phyloP scores from a whole-genome alignment of 2,888 invertebrate genomes.

The Thereva nobilitata region DNA sequence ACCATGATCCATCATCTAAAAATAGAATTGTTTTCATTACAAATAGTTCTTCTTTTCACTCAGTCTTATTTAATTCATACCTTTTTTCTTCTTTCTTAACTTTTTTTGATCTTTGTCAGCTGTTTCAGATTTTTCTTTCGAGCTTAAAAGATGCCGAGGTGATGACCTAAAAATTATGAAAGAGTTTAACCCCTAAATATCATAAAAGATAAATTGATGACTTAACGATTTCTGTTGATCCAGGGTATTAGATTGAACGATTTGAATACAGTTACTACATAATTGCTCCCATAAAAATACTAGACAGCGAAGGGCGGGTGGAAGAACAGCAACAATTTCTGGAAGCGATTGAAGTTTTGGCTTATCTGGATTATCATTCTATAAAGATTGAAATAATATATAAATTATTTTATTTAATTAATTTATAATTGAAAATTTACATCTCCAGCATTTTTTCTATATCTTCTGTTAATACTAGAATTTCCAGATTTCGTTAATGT shows the following conservation, averaged over 20 bases:
- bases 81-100: slow-evolving; percentile 54
- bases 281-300: slow-evolving; percentile 91
- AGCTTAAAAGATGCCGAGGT: slow-evolving; percentile 38
- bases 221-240: slow-evolving; percentile 50
- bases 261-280: slow-evolving; percentile 68
- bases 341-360: slow-evolving; percentile 56
- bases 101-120: slow-evolving; percentile 53
- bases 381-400: neutral
- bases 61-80: slow-evolving; percentile 22
- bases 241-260: slow-evolving; percentile 58
- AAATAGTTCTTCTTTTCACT: too few species aligned
- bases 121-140: slow-evolving; percentile 44
- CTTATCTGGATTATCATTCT: slow-evolving; percentile 45
- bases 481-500: slow-evolving; percentile 76
- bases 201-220: neutral
- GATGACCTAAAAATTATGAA: slow-evolving; percentile 28
- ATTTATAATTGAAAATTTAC: slow-evolving; percentile 36
- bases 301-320: slow-evolving; percentile 84
- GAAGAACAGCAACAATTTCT: slow-evolving; percentile 71
- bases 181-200: slow-evolving; percentile 1
- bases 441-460: slow-evolving; percentile 55
- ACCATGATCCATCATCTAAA: slow-evolving; percentile 60
- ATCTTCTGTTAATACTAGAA: slow-evolving; percentile 75
- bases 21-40: neutral
- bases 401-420: neutral